phyloP scores from a whole-genome alignment of 2,113 vertebrate species.

The Colius striatus region DNA sequence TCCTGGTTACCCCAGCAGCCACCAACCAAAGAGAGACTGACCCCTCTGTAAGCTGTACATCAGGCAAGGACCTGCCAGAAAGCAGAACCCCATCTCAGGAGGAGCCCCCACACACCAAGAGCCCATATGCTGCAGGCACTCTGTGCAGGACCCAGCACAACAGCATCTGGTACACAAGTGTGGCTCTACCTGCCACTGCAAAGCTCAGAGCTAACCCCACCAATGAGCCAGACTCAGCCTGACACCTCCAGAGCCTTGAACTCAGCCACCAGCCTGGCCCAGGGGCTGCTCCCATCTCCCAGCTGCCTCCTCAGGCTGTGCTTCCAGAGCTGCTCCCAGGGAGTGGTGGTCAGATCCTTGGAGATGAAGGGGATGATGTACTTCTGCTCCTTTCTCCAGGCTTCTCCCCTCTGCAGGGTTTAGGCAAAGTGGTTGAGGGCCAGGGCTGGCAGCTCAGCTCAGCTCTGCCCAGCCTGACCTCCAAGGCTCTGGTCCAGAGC shows the following conservation, averaged over 20 bases:
- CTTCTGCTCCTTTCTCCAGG: not conserved
- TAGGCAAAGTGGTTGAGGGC: not conserved
- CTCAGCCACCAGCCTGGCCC: not conserved
- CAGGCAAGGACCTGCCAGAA: not conserved
- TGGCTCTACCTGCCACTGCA: not conserved
- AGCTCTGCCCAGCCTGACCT: not conserved
- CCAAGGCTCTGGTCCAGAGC: accelerated
- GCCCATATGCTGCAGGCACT: not conserved
- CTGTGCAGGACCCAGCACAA: not conserved
- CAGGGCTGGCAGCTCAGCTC: not conserved
- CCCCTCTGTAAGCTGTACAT: not conserved
- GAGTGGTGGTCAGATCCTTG: not conserved
- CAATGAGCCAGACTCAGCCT: not conserved
- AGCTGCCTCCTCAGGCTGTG: not conserved
- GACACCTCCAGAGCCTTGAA: not conserved
- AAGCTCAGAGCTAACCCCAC: not conserved
- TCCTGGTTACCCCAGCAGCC: not conserved
- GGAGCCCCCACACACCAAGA: accelerated
- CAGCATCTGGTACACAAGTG: not conserved
- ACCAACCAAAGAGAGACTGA: not conserved
- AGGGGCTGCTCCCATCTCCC: not conserved
- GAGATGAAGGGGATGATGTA: not conserved
- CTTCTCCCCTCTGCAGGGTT: not conserved
- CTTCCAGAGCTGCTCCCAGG: not conserved
- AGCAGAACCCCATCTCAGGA: not conserved